Percentiles rank a stretch among this genome's conserved stretches.
These are phyloP conservation scores for Spermophilus dauricus DNA, from an alignment of 2,113 vertebrate genomes.

Conservation along the genomic window DNA sequence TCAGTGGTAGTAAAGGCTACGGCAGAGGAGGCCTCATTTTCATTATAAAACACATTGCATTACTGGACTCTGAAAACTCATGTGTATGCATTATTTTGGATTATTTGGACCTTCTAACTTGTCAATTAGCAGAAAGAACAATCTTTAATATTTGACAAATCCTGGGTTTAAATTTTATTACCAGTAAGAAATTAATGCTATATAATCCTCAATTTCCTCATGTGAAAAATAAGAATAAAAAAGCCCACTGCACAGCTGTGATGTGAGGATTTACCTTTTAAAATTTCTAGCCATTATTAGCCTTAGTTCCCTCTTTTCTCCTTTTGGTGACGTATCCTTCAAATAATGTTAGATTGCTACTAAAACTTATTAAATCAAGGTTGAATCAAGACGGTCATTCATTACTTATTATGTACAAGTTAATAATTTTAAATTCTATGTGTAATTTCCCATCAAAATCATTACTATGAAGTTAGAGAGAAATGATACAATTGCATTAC, in stretches of 20 bases:
- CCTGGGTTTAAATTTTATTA: constrained; percentile 31
- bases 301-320: neutral
- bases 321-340: neutral
- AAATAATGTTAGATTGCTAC: neutral
- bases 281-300: neutral
- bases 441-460: neutral
- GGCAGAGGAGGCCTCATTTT: neutral
- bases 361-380: constrained; percentile 16
- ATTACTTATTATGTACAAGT: neutral
- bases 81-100: neutral
- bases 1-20: neutral
- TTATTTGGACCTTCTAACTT: neutral
- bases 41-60: neutral
- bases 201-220: constrained; percentile 23
- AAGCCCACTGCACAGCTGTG: neutral
- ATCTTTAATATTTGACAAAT: constrained; percentile 43
- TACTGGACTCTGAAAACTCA: neutral
- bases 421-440: neutral
- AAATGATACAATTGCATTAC: neutral
- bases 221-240: neutral
- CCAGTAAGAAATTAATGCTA: constrained; percentile 3
- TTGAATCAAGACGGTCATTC: neutral
- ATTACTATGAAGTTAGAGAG: neutral
- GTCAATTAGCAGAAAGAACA: neutral
- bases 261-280: neutral